phyloP scores from a whole-genome alignment of 2,888 invertebrate species.

The Eurytoma californica region DNA sequence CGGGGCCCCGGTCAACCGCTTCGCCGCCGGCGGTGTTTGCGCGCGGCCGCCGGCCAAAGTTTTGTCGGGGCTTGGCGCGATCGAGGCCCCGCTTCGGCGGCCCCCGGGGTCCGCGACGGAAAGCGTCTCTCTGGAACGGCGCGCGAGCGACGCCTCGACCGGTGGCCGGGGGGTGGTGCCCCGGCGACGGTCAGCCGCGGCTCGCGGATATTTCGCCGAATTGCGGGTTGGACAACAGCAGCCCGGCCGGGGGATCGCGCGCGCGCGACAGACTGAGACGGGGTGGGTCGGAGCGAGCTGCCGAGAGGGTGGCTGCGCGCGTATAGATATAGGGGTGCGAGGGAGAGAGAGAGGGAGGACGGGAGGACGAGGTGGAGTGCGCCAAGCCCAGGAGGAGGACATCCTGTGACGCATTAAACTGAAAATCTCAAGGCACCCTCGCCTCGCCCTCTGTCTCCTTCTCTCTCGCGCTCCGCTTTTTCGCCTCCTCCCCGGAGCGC shows the following conservation, averaged over 20 bases:
- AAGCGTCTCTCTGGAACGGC: conserved; percentile 26
- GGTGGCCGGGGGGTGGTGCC: neutral
- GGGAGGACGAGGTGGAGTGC: conserved; percentile 46
- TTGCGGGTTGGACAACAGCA: conserved; percentile 57
- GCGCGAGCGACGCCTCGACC: neutral
- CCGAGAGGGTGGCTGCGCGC: conserved; percentile 41
- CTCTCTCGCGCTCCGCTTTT: conserved; percentile 26
- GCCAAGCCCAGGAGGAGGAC: conserved; percentile 69
- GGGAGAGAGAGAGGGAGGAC: conserved; percentile 43
- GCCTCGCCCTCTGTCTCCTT: conserved; percentile 24
- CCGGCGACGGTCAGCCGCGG: neutral
- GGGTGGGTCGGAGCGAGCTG: conserved; percentile 45
- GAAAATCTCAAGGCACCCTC: conserved; percentile 72
- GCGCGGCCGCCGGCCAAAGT: conserved; percentile 55
- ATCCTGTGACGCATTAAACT: conserved; percentile 72
- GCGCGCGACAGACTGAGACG: conserved; percentile 59
- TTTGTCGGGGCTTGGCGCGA: conserved; percentile 51
- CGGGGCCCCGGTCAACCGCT: conserved; percentile 58
- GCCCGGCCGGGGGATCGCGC: conserved; percentile 53
- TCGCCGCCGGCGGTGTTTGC: conserved; percentile 62
- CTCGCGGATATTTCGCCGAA: conserved; percentile 57
- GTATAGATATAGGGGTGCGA: neutral
- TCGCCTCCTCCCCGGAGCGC: conserved; percentile 38
- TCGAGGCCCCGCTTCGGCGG: neutral
- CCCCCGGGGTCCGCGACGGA: conserved; percentile 26